Conservation (phyloP, 2,888 invertebrate genomes). For the Eurytoma adleriae region DNA sequence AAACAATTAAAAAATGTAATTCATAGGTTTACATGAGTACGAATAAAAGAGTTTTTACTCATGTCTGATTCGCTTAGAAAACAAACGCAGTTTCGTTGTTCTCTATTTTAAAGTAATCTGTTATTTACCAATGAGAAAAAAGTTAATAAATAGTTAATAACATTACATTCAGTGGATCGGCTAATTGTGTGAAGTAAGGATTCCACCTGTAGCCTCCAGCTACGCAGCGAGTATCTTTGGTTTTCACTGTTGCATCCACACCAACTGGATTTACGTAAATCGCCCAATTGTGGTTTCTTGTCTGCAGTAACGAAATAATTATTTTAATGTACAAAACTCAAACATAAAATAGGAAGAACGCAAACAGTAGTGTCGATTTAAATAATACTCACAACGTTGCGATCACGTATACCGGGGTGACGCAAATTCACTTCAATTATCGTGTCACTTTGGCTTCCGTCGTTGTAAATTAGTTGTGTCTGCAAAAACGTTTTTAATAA, state of each 20-base stretch:
- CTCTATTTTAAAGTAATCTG: no score
- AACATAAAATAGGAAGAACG: neutral
- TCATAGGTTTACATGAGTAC: no score
- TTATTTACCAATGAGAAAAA: no score
- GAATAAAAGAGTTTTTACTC: no score
- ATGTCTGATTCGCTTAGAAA: no score
- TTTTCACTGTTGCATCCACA: conserved; percentile 91
- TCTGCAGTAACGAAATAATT: conserved; percentile 77
- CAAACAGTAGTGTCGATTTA: no score
- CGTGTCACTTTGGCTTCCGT: conserved; percentile 92
- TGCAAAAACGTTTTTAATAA: conserved; percentile 64
- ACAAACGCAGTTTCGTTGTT: no score
- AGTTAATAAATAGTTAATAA: conserved; percentile 56
- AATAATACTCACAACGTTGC: conserved; percentile 82
- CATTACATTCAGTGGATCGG: conserved; percentile 90
- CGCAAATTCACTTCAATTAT: conserved; percentile 91
- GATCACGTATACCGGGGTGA: conserved; percentile 91
- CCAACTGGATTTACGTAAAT: conserved; percentile 94
- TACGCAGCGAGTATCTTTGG: conserved; percentile 88
- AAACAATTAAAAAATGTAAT: no score
- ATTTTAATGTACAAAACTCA: neutral
- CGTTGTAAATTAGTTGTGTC: conserved; percentile 91
- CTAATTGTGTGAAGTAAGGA: conserved; percentile 92
- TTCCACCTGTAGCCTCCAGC: conserved; percentile 96
- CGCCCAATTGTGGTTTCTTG: conserved; percentile 91